Evolutionary conservation across 2,797 vertebrate species (phyloP), one percentile per base, ranked within the genome.

Genomic region (Artibeus jamaicensis): DNA sequence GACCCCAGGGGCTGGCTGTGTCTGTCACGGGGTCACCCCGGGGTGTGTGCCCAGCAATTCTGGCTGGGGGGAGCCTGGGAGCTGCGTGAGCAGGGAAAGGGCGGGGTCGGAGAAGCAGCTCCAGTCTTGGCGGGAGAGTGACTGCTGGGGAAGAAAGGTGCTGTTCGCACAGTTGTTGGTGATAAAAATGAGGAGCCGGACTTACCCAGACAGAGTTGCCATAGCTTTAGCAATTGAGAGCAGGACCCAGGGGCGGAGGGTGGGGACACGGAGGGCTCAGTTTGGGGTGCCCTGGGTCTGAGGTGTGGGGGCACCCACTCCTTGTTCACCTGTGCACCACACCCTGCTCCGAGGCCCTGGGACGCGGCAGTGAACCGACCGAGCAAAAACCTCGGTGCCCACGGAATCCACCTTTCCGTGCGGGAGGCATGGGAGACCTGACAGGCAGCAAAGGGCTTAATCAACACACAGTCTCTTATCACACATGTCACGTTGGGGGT

Each of bases 181-280:
- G 46, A 44, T 15, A 6, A 24, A 53, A 32, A 50, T 1, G 34
- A 16, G 26, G 29, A 37, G 70, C 34, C 15, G 11, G 18, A 32
- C 21, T 37, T 15, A 48, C 76, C 18, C 2, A 3, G 37, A n/a
- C 21, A 18, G 11, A 67, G 67, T 10, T 18, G 42, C 59, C 37
- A 22, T 18, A 18, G 83, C n/a, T 44, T 59, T 68, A 26, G 22
- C 67, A 8, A 8, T 7, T 32, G 9, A 62, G 48, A 42, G 22
- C 57, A 42, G 62, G 37, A 3, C 39, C 26, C n/a, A 18, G 39
- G 59, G 62, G 46, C 65, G 12, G 53, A 53, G 44, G 50, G 22
- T 68, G 18, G 16, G 53, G 29, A 18, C 0, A 4, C 0, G 5
- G n/a, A 32, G 44, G 50, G 9, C n/a, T 42, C 26, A 4, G 21